Conservation (phyloP, 2,888 invertebrate species). For the Scaptomyza cyrtandrae region DNA sequence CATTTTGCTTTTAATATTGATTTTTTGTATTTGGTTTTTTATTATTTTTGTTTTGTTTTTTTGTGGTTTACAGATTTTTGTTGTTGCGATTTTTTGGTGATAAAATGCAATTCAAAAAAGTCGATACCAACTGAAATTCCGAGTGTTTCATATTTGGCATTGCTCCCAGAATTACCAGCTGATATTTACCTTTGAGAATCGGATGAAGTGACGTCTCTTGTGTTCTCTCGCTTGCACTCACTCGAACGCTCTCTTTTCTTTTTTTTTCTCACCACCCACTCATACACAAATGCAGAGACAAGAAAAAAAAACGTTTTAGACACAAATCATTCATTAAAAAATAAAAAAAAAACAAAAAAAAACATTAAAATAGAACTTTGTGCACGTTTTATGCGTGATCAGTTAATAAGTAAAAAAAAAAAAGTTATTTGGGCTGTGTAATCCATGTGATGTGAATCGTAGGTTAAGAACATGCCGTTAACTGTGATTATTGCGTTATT, state of each 20-base stretch:
- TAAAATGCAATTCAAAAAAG: constrained; percentile 83
- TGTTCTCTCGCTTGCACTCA: constrained; percentile 10
- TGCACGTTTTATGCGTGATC: constrained; percentile 49
- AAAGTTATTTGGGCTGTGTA: constrained; percentile 14
- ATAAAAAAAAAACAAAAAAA: constrained; percentile 1
- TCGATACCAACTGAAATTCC: constrained; percentile 95
- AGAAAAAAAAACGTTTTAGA: constrained; percentile 1
- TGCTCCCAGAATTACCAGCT: constrained; percentile 99
- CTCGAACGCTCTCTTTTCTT: not conserved
- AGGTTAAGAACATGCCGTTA: constrained; percentile 53
- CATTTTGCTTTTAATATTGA: constrained; percentile 1
- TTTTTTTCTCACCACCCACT: not conserved
- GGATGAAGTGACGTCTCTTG: constrained; percentile 60
- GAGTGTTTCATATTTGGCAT: constrained; percentile 86
- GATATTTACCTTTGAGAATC: constrained; percentile 92
- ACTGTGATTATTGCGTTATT: constrained; percentile 21
- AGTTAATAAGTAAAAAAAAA: constrained; percentile 15
- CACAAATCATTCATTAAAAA: constrained; percentile 3
- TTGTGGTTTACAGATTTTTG: constrained; percentile 12
- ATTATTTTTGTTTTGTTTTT: constrained; percentile 7
- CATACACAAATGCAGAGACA: constrained; percentile 12
- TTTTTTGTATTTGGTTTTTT: constrained; percentile 21
- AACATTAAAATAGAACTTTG: constrained; percentile 39
- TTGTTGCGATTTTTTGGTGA: constrained; percentile 65
- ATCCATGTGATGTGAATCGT: constrained; percentile 34